A percentile compares a stretch with the other conserved stretches of the same genome.
Evolutionary conservation across 1,140 invertebrate species (phyloP).

Genomic region (Tetramorium alpestre): DNA sequence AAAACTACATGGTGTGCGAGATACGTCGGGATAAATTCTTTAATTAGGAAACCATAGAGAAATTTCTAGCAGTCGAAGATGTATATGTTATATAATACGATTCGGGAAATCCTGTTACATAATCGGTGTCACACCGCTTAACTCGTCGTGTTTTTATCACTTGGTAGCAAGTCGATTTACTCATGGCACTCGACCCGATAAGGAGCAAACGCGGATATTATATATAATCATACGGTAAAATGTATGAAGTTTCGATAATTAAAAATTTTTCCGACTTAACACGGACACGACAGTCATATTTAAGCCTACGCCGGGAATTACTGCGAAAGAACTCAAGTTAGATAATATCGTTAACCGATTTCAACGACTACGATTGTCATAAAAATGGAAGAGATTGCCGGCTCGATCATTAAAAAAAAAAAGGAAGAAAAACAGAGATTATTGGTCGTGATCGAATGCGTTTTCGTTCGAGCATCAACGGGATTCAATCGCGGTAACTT

Average conservation of each 20-base stretch:
- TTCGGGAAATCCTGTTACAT: neutral
- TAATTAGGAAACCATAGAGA: neutral
- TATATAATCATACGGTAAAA: conserved; percentile 7
- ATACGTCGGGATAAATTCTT: neutral
- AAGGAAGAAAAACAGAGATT: conserved; percentile 18
- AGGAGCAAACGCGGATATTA: conserved; percentile 11
- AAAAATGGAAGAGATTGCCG: conserved; percentile 17
- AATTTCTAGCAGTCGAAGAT: neutral
- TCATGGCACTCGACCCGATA: neutral
- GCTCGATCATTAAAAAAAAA: neutral
- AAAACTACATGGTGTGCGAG: neutral
- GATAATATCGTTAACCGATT: conserved; percentile 53
- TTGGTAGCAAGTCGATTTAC: neutral
- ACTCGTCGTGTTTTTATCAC: neutral
- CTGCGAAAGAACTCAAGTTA: neutral
- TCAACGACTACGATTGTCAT: neutral
- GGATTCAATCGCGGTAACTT: conserved; percentile 59
- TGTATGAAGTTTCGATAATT: conserved; percentile 58
- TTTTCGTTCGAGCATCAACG: conserved; percentile 44
- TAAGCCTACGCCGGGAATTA: neutral
- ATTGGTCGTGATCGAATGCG: conserved; percentile 25
- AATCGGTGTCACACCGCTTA: neutral
- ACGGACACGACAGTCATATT: neutral
- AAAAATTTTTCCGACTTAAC: conserved; percentile 39
- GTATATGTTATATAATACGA: neutral